A percentile compares a stretch with the other conserved stretches of the same genome.
phyloP scores from a whole-genome alignment of 2,113 vertebrate genomes.

The Rattus rattus region DNA sequence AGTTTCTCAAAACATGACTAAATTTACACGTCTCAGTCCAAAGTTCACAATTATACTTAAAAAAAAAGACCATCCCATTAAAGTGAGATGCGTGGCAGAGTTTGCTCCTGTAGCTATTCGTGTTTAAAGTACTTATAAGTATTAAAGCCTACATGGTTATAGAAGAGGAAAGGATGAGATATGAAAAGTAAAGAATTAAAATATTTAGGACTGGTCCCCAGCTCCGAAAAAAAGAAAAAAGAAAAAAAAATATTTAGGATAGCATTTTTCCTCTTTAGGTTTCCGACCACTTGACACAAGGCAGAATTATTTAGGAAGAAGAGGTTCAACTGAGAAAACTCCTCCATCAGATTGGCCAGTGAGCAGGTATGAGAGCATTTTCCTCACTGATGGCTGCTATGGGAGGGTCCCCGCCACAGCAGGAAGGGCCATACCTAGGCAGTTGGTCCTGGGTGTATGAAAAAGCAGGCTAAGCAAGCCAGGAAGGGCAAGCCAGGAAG shows the following conservation, averaged over 20 bases:
- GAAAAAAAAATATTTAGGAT: conserved; percentile 13
- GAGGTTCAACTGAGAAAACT: neutral
- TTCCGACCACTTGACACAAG: neutral
- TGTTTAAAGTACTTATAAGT: neutral
- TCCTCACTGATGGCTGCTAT: neutral
- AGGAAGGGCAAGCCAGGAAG: neutral
- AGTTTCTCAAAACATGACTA: neutral
- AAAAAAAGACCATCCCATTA: conserved; percentile 46
- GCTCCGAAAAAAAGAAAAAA: too few species aligned
- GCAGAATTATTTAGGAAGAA: neutral
- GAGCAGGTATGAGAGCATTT: neutral
- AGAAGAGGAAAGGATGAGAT: conserved; percentile 30
- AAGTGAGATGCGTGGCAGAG: conserved; percentile 27
- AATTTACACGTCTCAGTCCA: neutral
- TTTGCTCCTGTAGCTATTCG: conserved; percentile 10
- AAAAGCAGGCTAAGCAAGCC: neutral
- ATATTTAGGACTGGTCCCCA: conserved; percentile 15
- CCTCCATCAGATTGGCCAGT: neutral
- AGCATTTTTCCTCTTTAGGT: neutral
- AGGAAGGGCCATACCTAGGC: neutral
- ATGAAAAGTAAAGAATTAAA: conserved; percentile 10
- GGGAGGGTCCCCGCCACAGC: neutral
- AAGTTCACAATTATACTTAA: conserved; percentile 38
- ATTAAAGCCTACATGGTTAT: neutral
- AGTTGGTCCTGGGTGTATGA: neutral